Evolutionary conservation across 2,113 vertebrate genomes (phyloP).

Genomic region (Paralichthys olivaceus): DNA sequence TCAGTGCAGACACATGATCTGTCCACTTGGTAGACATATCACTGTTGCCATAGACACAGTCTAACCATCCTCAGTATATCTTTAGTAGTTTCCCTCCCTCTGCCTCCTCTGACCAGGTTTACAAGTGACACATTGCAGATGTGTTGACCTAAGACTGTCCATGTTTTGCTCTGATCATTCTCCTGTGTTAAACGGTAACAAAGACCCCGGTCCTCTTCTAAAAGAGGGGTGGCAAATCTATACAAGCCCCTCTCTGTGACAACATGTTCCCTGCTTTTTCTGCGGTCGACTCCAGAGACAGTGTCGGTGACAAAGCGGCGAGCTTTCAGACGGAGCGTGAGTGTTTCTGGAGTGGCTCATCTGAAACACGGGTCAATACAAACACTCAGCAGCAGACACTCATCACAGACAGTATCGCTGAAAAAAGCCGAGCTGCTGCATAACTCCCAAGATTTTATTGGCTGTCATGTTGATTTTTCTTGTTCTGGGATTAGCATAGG

Average conservation of each 20-base stretch:
- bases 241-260: constrained; percentile 41
- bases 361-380: constrained; percentile 73
- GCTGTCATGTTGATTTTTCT: constrained; percentile 67
- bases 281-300: constrained; percentile 62
- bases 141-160: constrained; percentile 14
- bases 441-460: constrained; percentile 71
- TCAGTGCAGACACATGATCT: not conserved
- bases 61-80: not conserved
- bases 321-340: constrained; percentile 54
- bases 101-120: constrained; percentile 22
- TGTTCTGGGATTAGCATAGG: constrained; percentile 74
- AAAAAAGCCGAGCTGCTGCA: constrained; percentile 64
- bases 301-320: constrained; percentile 63
- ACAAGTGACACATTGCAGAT: not conserved
- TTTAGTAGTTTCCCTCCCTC: not conserved
- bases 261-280: constrained; percentile 46
- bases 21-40: constrained; percentile 2
- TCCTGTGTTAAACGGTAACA: constrained; percentile 22
- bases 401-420: constrained; percentile 63
- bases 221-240: constrained; percentile 44
- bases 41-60: not conserved
- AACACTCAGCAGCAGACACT: constrained; percentile 65
- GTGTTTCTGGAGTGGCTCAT: constrained; percentile 64
- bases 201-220: constrained; percentile 30
- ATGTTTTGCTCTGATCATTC: constrained; percentile 23